Conservation (phyloP, 2,888 invertebrate genomes). For the Brachypalpus laphriformis region DNA sequence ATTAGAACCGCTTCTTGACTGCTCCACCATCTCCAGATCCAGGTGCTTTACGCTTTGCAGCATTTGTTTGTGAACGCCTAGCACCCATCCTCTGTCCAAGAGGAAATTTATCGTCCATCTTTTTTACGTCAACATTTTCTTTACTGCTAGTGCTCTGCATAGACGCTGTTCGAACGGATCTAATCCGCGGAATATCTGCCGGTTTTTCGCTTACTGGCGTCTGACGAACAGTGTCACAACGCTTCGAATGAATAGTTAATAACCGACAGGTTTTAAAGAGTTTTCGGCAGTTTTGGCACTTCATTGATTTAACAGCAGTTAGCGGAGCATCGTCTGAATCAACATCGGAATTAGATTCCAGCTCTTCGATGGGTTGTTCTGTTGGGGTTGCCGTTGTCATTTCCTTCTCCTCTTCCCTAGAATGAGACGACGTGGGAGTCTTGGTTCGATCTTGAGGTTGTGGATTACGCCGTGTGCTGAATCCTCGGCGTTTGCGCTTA, state of each 20-base stretch:
- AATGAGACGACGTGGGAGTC: background rate
- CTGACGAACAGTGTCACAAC: conserved; percentile 12
- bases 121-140: conserved; percentile 17
- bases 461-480: conserved; percentile 12
- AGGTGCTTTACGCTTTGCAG: conserved; percentile 47
- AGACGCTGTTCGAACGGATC: background rate
- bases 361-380: background rate
- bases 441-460: conserved; percentile 3
- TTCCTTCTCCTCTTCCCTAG: background rate
- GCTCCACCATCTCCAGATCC: background rate
- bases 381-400: background rate
- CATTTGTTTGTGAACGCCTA: conserved; percentile 57
- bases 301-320: conserved; percentile 47
- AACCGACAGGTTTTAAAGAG: conserved; percentile 62
- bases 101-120: background rate
- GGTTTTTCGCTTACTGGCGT: background rate
- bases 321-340: conserved; percentile 62
- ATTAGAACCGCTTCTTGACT: conserved; percentile 6
- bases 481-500: conserved; percentile 61
- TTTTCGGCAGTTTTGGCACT: conserved; percentile 53
- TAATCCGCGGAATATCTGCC: background rate
- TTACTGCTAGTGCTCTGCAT: conserved; percentile 13
- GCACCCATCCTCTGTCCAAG: background rate
- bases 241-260: conserved; percentile 56
- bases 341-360: conserved; percentile 45